Conservation (phyloP, 2,113 vertebrate species). For the Atrichornis clamosus region DNA sequence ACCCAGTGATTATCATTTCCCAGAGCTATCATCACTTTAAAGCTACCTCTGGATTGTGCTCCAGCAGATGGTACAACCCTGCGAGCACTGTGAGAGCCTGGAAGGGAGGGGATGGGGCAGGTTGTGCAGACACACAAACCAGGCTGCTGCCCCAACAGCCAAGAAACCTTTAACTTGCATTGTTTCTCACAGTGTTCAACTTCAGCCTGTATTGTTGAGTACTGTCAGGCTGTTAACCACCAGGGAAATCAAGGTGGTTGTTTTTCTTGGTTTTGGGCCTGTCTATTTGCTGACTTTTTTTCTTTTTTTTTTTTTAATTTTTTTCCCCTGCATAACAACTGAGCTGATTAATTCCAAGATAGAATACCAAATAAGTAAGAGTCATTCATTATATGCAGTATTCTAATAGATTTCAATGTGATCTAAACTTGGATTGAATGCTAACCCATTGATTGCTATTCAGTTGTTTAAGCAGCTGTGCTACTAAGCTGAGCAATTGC, state of each 20-base stretch:
- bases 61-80: constrained; percentile 71
- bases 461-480: constrained; percentile 58
- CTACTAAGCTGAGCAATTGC: constrained; percentile 54
- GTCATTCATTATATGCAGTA: constrained; percentile 51
- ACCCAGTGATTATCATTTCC: constrained; percentile 79
- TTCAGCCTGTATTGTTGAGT: constrained; percentile 16
- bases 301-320: not conserved
- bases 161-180: constrained; percentile 33
- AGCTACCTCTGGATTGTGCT: constrained; percentile 73
- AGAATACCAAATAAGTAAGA: constrained; percentile 65
- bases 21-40: constrained; percentile 76
- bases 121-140: not conserved
- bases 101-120: not conserved
- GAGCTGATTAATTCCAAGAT: constrained; percentile 67
- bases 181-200: constrained; percentile 33
- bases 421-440: constrained; percentile 67
- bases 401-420: constrained; percentile 65
- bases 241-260: constrained; percentile 53
- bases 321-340: constrained; percentile 35
- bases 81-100: constrained; percentile 44
- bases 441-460: constrained; percentile 57
- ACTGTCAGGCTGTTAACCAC: constrained; percentile 37
- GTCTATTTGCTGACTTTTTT: constrained; percentile 1
- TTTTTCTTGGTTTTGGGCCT: not conserved
- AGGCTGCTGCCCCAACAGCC: constrained; percentile 33